Conservation (phyloP, 2,113 vertebrate species). For the Empidonax alnorum region DNA sequence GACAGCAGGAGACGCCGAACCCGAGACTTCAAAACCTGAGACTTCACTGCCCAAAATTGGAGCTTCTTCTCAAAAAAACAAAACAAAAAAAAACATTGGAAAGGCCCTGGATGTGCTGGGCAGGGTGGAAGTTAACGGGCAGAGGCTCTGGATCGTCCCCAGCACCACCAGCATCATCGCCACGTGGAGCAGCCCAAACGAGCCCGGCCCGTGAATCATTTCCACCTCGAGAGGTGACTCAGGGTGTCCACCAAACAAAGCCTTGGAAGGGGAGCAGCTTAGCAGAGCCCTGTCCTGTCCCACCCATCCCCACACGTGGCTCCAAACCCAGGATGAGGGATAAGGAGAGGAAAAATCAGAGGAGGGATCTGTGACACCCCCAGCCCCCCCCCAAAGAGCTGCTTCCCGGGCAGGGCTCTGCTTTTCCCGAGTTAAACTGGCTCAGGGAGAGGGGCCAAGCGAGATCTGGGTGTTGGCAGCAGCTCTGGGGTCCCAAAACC, state of each 20-base stretch:
- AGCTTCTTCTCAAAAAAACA: background rate
- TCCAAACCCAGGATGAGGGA: background rate
- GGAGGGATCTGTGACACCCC: background rate
- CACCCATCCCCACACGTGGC: background rate
- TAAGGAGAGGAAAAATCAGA: background rate
- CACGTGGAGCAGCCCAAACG: background rate
- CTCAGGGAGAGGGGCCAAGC: accelerated
- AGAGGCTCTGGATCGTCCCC: background rate
- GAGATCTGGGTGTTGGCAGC: background rate
- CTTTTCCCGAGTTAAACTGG: background rate
- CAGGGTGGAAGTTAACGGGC: background rate
- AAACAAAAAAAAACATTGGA: too few species aligned
- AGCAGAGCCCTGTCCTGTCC: background rate
- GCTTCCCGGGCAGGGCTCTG: background rate
- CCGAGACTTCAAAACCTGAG: background rate
- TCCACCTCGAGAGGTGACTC: background rate
- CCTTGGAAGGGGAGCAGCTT: background rate
- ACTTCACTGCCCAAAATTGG: background rate
- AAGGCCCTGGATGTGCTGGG: too few species aligned
- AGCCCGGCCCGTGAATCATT: background rate
- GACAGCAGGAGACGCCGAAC: background rate
- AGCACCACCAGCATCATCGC: background rate
- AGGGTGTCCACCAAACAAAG: background rate
- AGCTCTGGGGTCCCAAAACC: background rate
- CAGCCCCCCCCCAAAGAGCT: background rate